These are phyloP conservation scores for Acipenser transmontanus DNA, from an alignment of 2,797 vertebrate species.

Conservation along the genomic window DNA sequence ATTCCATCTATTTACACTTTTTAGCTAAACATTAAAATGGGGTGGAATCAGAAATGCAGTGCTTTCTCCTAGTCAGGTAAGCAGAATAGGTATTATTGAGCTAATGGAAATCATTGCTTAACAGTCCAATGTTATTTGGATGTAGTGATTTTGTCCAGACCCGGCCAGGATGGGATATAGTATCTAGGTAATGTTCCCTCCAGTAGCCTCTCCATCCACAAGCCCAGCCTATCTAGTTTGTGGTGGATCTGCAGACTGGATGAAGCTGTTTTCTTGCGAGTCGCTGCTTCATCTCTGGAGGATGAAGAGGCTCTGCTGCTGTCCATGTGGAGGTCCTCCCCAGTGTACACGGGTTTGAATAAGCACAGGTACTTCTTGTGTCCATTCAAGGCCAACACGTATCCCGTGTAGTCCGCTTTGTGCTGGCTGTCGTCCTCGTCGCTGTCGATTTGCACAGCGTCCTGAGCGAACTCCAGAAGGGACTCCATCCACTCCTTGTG, in stretches of 20 bases:
- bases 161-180: conserved; percentile 87
- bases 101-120: too few species aligned
- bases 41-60: too few species aligned
- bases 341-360: conserved; percentile 79
- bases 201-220: conserved; percentile 95
- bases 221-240: conserved; percentile 83
- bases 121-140: conserved; percentile 45
- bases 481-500: conserved; percentile 86
- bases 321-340: conserved; percentile 48
- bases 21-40: too few species aligned
- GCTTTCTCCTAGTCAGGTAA: too few species aligned
- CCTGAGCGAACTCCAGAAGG: conserved; percentile 80
- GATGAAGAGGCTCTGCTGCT: conserved; percentile 40
- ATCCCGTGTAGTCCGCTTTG: conserved; percentile 78
- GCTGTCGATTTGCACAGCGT: conserved; percentile 72
- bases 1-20: too few species aligned
- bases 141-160: conserved; percentile 71
- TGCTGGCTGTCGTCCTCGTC: conserved; percentile 71
- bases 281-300: conserved; percentile 49
- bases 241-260: conserved; percentile 74
- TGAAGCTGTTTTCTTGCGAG: conserved; percentile 52
- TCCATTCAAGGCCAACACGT: conserved; percentile 88
- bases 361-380: conserved; percentile 96
- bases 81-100: too few species aligned
- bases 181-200: conserved; percentile 90